phyloP scores from a whole-genome alignment of 2,888 invertebrate species.

The Platycheirus albimanus region DNA sequence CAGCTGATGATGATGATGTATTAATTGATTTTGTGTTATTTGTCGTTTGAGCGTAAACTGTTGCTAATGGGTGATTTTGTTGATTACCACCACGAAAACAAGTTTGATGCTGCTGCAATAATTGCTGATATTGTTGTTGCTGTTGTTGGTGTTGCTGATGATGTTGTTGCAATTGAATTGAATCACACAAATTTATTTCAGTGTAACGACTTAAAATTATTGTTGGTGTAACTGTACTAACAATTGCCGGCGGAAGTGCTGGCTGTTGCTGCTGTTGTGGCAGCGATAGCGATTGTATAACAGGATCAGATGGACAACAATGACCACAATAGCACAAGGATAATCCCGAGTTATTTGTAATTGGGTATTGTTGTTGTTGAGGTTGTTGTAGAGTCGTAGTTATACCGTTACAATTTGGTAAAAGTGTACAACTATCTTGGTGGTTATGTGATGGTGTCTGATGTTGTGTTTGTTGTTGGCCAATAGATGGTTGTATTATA shows the following conservation, averaged over 20 bases:
- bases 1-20: slow-evolving; percentile 76
- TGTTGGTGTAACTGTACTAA: slow-evolving; percentile 75
- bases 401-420: slow-evolving; percentile 72
- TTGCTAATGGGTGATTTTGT: slow-evolving; percentile 49
- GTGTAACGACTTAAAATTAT: slow-evolving; percentile 77
- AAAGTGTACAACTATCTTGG: slow-evolving; percentile 59
- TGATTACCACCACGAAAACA: slow-evolving; percentile 59
- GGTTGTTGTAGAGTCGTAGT: slow-evolving; percentile 47
- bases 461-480: slow-evolving; percentile 64
- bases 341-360: slow-evolving; percentile 51
- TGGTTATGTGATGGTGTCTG: slow-evolving; percentile 63
- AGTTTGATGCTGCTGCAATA: slow-evolving; percentile 39
- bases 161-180: slow-evolving; percentile 78
- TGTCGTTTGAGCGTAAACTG: slow-evolving; percentile 49
- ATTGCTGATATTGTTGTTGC: slow-evolving; percentile 65
- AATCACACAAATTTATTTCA: slow-evolving; percentile 77
- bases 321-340: slow-evolving; percentile 77
- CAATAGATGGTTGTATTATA: slow-evolving; percentile 68
- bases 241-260: slow-evolving; percentile 58
- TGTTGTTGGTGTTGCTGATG: slow-evolving; percentile 77
- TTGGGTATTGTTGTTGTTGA: slow-evolving; percentile 44
- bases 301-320: slow-evolving; percentile 74
- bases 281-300: slow-evolving; percentile 49
- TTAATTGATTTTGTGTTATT: slow-evolving; percentile 59
- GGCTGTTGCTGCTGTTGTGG: slow-evolving; percentile 26